A percentile compares a stretch with the other conserved stretches of the same genome.
These are phyloP conservation scores for Otolemur crassicaudatus DNA, from an alignment of 2,797 vertebrate genomes.

Conservation along the genomic window DNA sequence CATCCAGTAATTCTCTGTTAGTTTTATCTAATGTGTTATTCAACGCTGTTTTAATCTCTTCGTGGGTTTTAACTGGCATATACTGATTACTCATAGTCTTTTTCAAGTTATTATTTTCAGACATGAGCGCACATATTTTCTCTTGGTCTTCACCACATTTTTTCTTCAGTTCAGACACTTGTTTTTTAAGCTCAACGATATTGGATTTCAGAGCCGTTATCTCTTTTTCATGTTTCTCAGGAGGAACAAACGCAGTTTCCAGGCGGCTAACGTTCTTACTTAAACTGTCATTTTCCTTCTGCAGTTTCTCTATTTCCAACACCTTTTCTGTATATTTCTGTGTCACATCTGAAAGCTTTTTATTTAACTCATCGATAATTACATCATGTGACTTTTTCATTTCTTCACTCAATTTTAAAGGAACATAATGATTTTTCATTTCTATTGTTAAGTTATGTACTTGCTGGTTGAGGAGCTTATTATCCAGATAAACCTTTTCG, in stretches of 20 bases:
- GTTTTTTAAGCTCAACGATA: slow-evolving; percentile 87
- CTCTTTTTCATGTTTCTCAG: slow-evolving; percentile 89
- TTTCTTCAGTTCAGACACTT: slow-evolving; percentile 88
- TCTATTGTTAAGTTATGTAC: slow-evolving; percentile 90
- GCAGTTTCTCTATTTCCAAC: slow-evolving; percentile 90
- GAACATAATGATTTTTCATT: slow-evolving; percentile 92
- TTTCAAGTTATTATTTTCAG: slow-evolving; percentile 89
- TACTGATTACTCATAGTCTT: slow-evolving; percentile 89
- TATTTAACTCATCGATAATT: slow-evolving; percentile 91
- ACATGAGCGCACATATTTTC: slow-evolving; percentile 84
- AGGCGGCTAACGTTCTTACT: slow-evolving; percentile 88
- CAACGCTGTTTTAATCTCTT: slow-evolving; percentile 89
- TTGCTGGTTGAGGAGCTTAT: slow-evolving; percentile 91
- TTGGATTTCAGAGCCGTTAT: slow-evolving; percentile 86
- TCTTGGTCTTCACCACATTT: slow-evolving; percentile 88
- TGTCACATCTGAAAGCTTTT: slow-evolving; percentile 91
- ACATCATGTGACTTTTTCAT: slow-evolving; percentile 89
- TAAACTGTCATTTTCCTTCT: slow-evolving; percentile 88
- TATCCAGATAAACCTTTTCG: slow-evolving; percentile 89
- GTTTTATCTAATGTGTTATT: slow-evolving; percentile 89
- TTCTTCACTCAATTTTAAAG: slow-evolving; percentile 91
- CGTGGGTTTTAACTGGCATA: slow-evolving; percentile 89
- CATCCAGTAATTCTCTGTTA: slow-evolving; percentile 88
- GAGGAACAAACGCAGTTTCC: slow-evolving; percentile 86
- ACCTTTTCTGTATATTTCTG: slow-evolving; percentile 91